A percentile compares a stretch with the other conserved stretches of the same genome.
Evolutionary conservation across 2,113 vertebrate species (phyloP).

Genomic region (Scomber japonicus): DNA sequence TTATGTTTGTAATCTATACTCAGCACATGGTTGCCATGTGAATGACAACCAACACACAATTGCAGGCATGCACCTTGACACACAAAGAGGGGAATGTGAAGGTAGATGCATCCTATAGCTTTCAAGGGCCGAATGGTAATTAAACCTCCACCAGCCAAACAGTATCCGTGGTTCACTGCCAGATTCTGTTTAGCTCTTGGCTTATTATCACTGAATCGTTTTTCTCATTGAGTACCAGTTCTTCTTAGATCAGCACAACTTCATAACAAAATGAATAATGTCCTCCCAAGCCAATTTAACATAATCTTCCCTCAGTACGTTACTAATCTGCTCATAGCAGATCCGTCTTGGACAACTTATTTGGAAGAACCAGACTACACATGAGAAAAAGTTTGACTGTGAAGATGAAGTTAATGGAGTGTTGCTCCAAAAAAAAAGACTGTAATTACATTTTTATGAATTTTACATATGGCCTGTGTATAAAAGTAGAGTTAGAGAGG

Average conservation of each 20-base stretch:
- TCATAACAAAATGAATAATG: conserved; percentile 28
- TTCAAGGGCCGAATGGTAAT: conserved; percentile 19
- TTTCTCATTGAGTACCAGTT: conserved; percentile 20
- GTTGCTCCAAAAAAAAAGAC: background rate
- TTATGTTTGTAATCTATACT: conserved; percentile 32
- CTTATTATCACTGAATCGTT: conserved; percentile 28
- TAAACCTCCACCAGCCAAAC: conserved; percentile 18
- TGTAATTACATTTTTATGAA: no score
- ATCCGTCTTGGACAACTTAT: conserved; percentile 7
- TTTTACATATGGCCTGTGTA: no score
- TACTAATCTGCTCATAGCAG: background rate
- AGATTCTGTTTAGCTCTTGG: conserved; percentile 41
- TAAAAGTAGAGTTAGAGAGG: no score
- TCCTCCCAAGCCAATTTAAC: conserved; percentile 29
- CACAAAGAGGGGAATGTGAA: conserved; percentile 10
- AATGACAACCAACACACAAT: conserved; percentile 17
- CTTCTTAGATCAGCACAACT: conserved; percentile 26
- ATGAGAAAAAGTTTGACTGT: background rate
- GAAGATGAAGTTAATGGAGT: background rate
- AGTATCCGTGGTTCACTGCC: conserved; percentile 2
- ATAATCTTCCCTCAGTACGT: conserved; percentile 15
- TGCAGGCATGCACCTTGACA: conserved; percentile 17
- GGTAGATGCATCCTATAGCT: conserved; percentile 16
- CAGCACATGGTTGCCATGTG: conserved; percentile 6
- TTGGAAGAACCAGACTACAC: background rate